Base-by-base conservation (phyloP, 2,888 invertebrate genomes). In the Lacanobia wlatinum region DNA sequence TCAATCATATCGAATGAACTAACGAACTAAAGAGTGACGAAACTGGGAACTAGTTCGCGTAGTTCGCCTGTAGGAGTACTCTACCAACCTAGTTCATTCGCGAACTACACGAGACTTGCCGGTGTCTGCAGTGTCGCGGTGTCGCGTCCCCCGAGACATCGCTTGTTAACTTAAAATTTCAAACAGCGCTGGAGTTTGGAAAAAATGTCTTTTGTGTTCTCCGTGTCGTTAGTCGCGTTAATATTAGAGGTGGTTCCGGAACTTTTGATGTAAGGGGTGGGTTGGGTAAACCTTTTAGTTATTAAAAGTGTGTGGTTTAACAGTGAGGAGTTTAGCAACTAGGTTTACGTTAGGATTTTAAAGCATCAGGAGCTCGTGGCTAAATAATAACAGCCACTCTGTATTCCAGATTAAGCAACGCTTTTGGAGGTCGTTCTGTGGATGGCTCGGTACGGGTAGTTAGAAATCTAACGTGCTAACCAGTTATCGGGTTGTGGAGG, bases 91-190 rank as follows among this genome's bases (percentile, higher is more conserved):
- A 43, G 43, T 43, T 43, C 43, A 14, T 16, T 43, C 43, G 14
- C 43, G 43, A 43, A 43, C 43, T 43, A 43, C 43, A 43, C 43
- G 14, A 43, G 14, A 43, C 14, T 43, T 5, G 43, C 43, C 62
- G 63, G 72, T 68, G 65, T 73, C 53, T 14, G 63, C 59, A 83
- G 80, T 60, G 74, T 78, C 70, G 65, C 18, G 14, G 46, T 48
- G 70, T 72, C n/a, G 38, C 38, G 1, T 58, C 80, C 66, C 83
- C 5, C 34, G 80, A 28, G 80, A 74, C 50, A 18, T 14, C n/a
- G 40, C 78, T 78, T 79, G 73, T 78, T 73, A 66, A 62, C 55
- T 69, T 69, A 69, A 78, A 58, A 73, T 82, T 83, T 73, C 73
- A 79, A 59, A 79, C 55, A 69, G 28, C 23, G 48, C 66, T 66